These are phyloP conservation scores for Eudemis profundana DNA, from an alignment of 2,888 invertebrate genomes.

Conservation along the genomic window DNA sequence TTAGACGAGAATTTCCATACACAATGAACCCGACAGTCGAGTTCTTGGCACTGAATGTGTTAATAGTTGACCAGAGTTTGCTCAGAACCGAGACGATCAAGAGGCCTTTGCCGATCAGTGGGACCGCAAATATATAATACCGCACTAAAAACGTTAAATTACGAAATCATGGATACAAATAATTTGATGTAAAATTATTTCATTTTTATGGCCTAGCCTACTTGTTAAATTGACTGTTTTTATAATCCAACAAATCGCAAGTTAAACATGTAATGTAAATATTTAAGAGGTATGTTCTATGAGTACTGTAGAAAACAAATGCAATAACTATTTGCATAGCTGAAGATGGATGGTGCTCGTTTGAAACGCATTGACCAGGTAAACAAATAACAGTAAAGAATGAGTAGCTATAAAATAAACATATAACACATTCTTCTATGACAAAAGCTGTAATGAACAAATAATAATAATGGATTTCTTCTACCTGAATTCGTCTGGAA, in stretches of 20 bases:
- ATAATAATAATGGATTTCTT: background rate
- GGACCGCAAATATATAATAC: no score
- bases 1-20: no score
- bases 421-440: background rate
- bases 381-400: background rate
- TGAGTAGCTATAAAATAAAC: background rate
- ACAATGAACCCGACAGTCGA: no score
- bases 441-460: background rate
- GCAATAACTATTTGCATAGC: background rate
- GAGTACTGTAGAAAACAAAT: slow-evolving; percentile 1
- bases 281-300: background rate
- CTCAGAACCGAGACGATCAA: no score
- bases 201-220: no score
- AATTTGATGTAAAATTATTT: no score
- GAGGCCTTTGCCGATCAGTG: no score
- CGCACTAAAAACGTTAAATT: no score
- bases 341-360: background rate
- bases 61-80: no score
- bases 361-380: background rate
- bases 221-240: background rate
- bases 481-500: background rate
- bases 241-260: slow-evolving; percentile 8
- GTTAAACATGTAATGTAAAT: background rate
- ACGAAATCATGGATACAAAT: no score
- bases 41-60: no score